These are phyloP conservation scores for Alexandromys fortis DNA, from an alignment of 2,113 vertebrate species.

Conservation along the genomic window DNA sequence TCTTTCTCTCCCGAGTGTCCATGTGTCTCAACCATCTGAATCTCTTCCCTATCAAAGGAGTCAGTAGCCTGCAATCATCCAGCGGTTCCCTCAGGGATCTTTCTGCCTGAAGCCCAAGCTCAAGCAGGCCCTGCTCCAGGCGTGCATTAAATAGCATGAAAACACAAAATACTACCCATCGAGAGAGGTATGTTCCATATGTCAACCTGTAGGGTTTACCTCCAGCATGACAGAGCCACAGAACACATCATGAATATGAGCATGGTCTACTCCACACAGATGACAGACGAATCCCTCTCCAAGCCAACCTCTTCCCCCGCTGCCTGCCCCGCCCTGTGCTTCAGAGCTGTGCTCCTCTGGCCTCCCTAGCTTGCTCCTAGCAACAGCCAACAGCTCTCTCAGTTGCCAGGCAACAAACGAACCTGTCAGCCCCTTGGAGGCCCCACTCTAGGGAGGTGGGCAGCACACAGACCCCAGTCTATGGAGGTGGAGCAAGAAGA, in stretches of 20 bases:
- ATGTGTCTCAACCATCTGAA: neutral
- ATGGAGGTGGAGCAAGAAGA: neutral
- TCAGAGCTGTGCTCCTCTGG: conserved; percentile 62
- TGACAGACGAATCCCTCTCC: neutral
- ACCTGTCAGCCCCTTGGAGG: conserved; percentile 75
- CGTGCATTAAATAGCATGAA: neutral
- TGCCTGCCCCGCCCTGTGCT: conserved; percentile 9
- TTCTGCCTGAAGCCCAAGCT: conserved; percentile 34
- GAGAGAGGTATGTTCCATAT: neutral
- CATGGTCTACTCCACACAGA: neutral
- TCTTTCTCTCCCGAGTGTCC: neutral
- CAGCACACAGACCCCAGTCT: conserved; percentile 61
- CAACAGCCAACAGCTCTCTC: conserved; percentile 80
- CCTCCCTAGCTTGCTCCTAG: conserved; percentile 75
- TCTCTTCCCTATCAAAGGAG: neutral
- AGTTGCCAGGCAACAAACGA: conserved; percentile 78
- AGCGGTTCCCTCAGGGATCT: neutral
- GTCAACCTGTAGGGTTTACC: neutral
- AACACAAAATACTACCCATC: neutral
- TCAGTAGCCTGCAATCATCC: conserved; percentile 16
- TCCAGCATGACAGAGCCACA: neutral
- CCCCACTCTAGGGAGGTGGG: conserved; percentile 69
- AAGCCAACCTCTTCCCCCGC: conserved; percentile 14
- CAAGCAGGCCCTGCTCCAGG: neutral
- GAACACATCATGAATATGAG: neutral